phyloP scores from a whole-genome alignment of 2,797 vertebrate species.

The Carcharodon carcharias region DNA sequence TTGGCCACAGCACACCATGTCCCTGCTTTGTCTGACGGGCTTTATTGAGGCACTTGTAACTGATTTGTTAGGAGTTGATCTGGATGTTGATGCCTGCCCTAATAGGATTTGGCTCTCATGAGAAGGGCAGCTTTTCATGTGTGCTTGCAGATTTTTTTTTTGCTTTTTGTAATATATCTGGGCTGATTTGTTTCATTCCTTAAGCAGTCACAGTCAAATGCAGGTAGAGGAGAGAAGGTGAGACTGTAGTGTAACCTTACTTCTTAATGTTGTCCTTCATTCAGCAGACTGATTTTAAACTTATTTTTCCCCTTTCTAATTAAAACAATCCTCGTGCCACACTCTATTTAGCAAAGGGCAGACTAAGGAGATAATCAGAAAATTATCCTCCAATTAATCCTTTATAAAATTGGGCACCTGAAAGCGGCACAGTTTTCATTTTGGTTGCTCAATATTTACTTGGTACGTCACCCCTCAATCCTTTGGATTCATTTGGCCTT shows the following conservation, averaged over 20 bases:
- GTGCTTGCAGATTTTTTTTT: neutral
- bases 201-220: neutral
- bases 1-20: slow-evolving; percentile 42
- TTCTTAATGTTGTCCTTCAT: neutral
- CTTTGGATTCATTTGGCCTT: neutral
- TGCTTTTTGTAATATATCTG: neutral
- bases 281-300: neutral
- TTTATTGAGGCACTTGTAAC: slow-evolving; percentile 45
- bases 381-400: neutral
- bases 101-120: slow-evolving; percentile 47
- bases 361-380: neutral
- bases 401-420: neutral
- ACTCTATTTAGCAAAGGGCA: neutral
- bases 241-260: neutral
- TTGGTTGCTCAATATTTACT: neutral
- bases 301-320: neutral
- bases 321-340: neutral
- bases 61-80: slow-evolving; percentile 46
- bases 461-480: neutral
- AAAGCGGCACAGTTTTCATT: neutral
- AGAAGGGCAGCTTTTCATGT: neutral
- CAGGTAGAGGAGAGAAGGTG: neutral
- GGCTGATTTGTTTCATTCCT: neutral
- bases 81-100: slow-evolving; percentile 48
- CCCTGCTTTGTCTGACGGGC: slow-evolving; percentile 43